These are phyloP conservation scores for Leptinotarsa undecemlineata DNA, from an alignment of 1,140 invertebrate genomes.

Conservation along the genomic window DNA sequence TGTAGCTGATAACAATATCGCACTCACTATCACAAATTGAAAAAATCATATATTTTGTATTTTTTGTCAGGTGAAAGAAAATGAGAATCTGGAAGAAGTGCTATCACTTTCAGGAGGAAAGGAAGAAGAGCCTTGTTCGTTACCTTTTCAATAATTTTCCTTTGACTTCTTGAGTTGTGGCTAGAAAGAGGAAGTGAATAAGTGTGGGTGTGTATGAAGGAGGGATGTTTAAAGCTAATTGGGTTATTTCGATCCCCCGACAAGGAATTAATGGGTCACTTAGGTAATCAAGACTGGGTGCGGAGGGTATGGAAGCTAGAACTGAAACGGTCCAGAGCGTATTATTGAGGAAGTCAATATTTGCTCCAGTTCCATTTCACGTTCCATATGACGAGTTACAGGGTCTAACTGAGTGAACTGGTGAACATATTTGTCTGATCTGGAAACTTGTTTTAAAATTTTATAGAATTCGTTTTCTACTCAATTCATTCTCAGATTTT, in stretches of 20 bases:
- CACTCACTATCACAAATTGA: too few species aligned
- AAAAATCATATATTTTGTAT: too few species aligned
- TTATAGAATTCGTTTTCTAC: too few species aligned
- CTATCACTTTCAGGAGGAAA: too few species aligned
- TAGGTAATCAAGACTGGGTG: neutral
- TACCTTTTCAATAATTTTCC: neutral
- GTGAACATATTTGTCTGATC: too few species aligned
- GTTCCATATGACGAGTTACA: neutral
- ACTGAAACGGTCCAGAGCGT: neutral
- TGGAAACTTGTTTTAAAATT: too few species aligned
- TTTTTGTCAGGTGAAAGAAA: too few species aligned
- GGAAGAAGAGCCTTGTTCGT: too few species aligned
- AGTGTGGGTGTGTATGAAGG: neutral
- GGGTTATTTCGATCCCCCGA: neutral
- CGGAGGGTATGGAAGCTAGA: neutral
- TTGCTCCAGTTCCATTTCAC: neutral
- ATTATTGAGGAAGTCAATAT: neutral
- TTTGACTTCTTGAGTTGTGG: neutral
- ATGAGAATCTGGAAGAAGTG: too few species aligned
- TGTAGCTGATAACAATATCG: too few species aligned
- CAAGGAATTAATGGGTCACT: neutral
- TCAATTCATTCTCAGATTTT: too few species aligned
- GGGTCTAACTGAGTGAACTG: too few species aligned
- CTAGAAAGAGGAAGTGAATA: neutral
- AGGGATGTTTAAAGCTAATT: neutral